Percentiles rank a stretch among this genome's conserved stretches.
These are phyloP conservation scores for Xestoiulus laeticollis DNA, from an alignment of 2,888 invertebrate genomes.

Conservation along the genomic window DNA sequence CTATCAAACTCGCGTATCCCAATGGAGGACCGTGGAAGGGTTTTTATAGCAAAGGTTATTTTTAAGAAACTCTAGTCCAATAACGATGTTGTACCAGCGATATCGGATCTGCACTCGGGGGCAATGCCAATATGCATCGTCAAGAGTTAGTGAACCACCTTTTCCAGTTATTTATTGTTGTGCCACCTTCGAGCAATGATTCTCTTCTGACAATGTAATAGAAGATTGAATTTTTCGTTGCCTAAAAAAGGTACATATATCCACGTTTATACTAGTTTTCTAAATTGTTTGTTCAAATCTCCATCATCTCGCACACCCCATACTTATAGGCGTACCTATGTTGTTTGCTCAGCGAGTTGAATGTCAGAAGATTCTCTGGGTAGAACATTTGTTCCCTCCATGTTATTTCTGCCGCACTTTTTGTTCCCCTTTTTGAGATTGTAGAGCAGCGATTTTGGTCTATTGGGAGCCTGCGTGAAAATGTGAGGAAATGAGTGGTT, in stretches of 20 bases:
- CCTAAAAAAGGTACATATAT: neutral
- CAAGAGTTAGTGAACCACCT: neutral
- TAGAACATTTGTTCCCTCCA: neutral
- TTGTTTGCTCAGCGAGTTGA: neutral
- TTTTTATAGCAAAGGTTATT: constrained; percentile 41
- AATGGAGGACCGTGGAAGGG: neutral
- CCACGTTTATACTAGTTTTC: neutral
- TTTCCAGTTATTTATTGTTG: neutral
- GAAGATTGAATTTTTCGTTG: constrained; percentile 12
- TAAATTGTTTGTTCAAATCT: constrained; percentile 5
- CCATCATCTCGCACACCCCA: neutral
- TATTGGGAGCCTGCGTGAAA: neutral
- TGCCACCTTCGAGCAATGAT: neutral
- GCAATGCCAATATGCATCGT: neutral
- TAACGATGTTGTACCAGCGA: constrained; percentile 12
- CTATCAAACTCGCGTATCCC: constrained; percentile 28
- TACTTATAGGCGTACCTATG: neutral
- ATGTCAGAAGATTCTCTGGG: neutral
- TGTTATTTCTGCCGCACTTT: neutral
- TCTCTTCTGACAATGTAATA: neutral
- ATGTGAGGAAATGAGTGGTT: constrained; percentile 38
- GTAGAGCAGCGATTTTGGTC: constrained; percentile 13
- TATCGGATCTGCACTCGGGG: constrained; percentile 3
- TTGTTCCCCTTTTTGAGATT: neutral
- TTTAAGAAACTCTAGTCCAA: constrained; percentile 13